These are phyloP conservation scores for Pogonomyrmex californicus DNA, from an alignment of 1,140 invertebrate species.

Conservation along the genomic window DNA sequence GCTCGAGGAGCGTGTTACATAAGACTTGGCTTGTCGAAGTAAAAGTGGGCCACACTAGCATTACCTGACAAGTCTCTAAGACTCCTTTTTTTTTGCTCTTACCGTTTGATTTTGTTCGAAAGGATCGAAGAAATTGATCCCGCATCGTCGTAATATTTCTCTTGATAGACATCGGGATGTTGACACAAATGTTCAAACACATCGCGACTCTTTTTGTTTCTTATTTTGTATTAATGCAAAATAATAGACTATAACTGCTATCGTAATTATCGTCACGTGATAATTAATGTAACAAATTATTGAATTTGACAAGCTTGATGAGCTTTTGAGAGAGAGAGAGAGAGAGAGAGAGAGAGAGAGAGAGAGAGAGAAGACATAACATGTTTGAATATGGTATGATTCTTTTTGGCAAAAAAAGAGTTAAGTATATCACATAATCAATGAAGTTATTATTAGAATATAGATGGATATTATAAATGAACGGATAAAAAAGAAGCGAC, in stretches of 20 bases:
- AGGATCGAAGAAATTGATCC: slow-evolving; percentile 17
- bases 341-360: no score
- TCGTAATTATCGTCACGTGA: neutral
- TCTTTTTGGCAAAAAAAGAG: slow-evolving; percentile 11
- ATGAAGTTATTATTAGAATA: slow-evolving; percentile 42
- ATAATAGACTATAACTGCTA: neutral
- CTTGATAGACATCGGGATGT: neutral
- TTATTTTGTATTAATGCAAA: neutral
- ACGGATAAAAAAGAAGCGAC: slow-evolving; percentile 24
- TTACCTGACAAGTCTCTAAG: slow-evolving; percentile 36
- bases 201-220: neutral
- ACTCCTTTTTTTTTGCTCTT: slow-evolving; percentile 40
- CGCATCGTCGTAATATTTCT: slow-evolving; percentile 3
- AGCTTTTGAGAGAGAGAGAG: neutral
- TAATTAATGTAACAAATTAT: neutral
- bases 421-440: slow-evolving; percentile 48
- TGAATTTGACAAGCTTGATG: neutral
- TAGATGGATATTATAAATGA: slow-evolving; percentile 40
- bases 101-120: slow-evolving; percentile 7
- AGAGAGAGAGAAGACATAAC: neutral
- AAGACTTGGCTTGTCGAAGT: slow-evolving; percentile 50
- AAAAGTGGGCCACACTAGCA: slow-evolving; percentile 73
- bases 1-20: slow-evolving; percentile 62
- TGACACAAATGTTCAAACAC: slow-evolving; percentile 28
- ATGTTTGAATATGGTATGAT: slow-evolving; percentile 9